Evolutionary conservation across 2,888 invertebrate genomes (phyloP), one percentile per base, ranked within the genome.

Genomic region (Apamea crenata): DNA sequence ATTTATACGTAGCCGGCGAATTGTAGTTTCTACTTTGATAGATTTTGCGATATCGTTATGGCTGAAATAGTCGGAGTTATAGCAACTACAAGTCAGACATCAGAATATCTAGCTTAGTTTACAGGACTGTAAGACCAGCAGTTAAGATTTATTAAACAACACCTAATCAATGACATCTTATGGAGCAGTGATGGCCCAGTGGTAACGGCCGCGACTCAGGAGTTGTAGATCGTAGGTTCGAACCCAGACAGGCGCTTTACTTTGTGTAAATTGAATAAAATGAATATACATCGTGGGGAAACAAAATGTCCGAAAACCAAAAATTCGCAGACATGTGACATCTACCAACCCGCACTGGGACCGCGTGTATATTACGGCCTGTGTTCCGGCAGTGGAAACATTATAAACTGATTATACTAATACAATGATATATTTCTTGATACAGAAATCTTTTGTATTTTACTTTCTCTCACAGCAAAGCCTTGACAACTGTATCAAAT

Each of bases 401-500:
- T 50, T 18, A 50, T 50, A 50, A 50, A 50, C 50, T 50, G 18
- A 18, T 50, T 50, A 50, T 50, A 6, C 1, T 18, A 18, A 50
- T 18, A 0, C 44, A 21, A 56, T 29, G 3, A 59, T 78, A 25
- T 18, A 61, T 79, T 61, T 40, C 36, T 50, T 40, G 10, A 47
- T 8, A 18, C 3, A 56, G 1, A 66, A 66, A n/a, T n/a, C 32
- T 4, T 0, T 50, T n/a, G 50, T 74, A 53, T 56, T 76, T 74
- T 8, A 80, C n/a, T 53, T 44, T 29, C n/a, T 53, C 18, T 14
- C 7, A 32, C n/a, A 36, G 18, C 18, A 36, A 53, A 78, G n/a
- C 61, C 61, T 72, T 29, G 61, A 47, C 32, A 50, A 56, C 40
- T 65, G 6, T 71, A 73, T 74, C 63, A 78, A 82, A 78, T 82